phyloP scores from a whole-genome alignment of 2,888 invertebrate species.

The Drosophila anomalata region DNA sequence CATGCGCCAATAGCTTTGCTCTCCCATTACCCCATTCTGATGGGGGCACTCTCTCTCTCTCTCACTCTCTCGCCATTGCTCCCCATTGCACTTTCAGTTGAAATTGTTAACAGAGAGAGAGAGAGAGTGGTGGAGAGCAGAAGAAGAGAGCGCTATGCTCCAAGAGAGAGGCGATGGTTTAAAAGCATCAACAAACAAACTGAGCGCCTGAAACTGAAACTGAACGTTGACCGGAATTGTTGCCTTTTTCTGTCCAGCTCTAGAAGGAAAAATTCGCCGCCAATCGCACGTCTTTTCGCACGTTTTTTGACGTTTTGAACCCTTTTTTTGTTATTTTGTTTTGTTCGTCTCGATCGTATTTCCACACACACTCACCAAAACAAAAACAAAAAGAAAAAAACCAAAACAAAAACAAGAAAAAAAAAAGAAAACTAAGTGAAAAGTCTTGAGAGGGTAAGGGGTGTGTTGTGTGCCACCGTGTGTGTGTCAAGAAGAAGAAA shows the following conservation, averaged over 20 bases:
- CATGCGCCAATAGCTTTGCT: slow-evolving; percentile 60
- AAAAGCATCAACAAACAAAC: slow-evolving; percentile 7
- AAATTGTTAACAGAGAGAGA: slow-evolving; percentile 35
- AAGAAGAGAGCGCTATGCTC: not conserved
- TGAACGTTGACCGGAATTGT: slow-evolving; percentile 79
- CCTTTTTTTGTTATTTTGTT: slow-evolving; percentile 23
- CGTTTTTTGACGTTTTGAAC: not conserved
- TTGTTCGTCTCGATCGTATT: slow-evolving; percentile 3
- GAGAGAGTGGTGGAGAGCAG: not conserved
- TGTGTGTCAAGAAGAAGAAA: slow-evolving; percentile 7
- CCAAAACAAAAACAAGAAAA: not conserved
- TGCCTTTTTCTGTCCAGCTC: slow-evolving; percentile 42
- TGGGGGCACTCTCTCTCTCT: slow-evolving; percentile 18
- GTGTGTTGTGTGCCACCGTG: not conserved
- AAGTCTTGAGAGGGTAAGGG: slow-evolving; percentile 30
- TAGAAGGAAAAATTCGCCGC: slow-evolving; percentile 1
- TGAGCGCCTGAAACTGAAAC: slow-evolving; percentile 4
- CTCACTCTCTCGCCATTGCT: slow-evolving; percentile 28
- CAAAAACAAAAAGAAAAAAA: not conserved
- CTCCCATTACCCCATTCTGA: slow-evolving; percentile 32
- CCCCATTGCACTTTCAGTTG: slow-evolving; percentile 74
- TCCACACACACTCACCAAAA: slow-evolving; percentile 2
- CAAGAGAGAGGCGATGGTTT: not conserved
- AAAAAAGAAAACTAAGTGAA: slow-evolving; percentile 25
- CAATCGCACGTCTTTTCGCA: not conserved